Percentiles rank a stretch among this genome's conserved stretches.
Evolutionary conservation across 2,113 vertebrate species (phyloP).

Genomic region (Myrmecophaga tridactyla): DNA sequence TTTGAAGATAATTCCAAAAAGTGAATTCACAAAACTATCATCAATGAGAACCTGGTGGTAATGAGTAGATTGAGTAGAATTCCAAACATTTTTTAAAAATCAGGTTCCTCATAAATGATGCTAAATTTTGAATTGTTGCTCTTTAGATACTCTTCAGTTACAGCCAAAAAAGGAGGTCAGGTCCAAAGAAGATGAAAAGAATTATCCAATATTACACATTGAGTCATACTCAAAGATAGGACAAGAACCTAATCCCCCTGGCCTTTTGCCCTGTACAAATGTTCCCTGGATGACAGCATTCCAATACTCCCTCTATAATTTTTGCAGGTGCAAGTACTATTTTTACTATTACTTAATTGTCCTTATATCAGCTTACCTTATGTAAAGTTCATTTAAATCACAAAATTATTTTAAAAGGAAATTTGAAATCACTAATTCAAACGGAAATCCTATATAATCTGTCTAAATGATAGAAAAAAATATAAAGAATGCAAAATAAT

Average conservation of each 20-base stretch:
- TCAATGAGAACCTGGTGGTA: not conserved
- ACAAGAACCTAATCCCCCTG: not conserved
- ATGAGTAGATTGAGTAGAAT: not conserved
- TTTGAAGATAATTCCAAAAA: conserved; percentile 22
- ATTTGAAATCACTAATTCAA: not conserved
- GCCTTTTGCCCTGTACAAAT: not conserved
- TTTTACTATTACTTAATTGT: not conserved
- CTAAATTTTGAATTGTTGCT: not conserved
- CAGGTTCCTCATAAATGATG: not conserved
- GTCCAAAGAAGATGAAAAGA: not conserved
- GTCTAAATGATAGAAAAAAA: not conserved
- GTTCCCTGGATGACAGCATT: not conserved
- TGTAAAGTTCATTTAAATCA: conserved; percentile 20
- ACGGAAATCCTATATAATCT: not conserved
- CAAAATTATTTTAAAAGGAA: not conserved
- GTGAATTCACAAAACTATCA: conserved; percentile 6
- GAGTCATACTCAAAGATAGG: no score
- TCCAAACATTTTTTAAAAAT: not conserved
- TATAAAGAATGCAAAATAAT: not conserved
- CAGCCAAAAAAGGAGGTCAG: not conserved
- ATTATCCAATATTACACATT: not conserved
- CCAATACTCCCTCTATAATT: not conserved
- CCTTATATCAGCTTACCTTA: not conserved
- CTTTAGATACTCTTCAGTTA: not conserved
- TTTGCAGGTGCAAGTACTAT: not conserved